Percentiles rank a stretch among this genome's conserved stretches.
Conservation (phyloP, 2,797 vertebrate species). For the Xenops minutus region DNA sequence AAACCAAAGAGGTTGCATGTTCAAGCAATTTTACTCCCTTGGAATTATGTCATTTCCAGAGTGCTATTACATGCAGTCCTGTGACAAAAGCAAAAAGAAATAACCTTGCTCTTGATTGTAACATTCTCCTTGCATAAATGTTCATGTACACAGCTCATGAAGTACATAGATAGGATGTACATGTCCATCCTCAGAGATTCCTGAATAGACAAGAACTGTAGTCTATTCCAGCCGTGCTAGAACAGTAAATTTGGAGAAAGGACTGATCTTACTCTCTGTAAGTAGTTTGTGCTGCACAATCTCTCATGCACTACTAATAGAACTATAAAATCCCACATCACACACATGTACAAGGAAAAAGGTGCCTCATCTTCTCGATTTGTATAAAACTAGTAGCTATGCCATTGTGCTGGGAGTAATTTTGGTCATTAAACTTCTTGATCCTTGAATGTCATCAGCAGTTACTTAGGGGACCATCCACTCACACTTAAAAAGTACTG, state of each 20-base stretch:
- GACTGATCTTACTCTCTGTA: not conserved
- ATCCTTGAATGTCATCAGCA: constrained; percentile 65
- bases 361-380: not conserved
- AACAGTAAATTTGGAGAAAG: not conserved
- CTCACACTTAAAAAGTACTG: constrained; percentile 54
- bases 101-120: not conserved
- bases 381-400: constrained; percentile 19
- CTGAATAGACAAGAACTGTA: not conserved
- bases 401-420: constrained; percentile 6
- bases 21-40: constrained; percentile 7
- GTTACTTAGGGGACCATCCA: constrained; percentile 46
- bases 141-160: not conserved
- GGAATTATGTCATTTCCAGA: not conserved
- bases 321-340: constrained; percentile 15
- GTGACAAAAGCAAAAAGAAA: not conserved
- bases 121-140: not conserved
- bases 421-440: constrained; percentile 66
- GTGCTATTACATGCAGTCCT: not conserved
- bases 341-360: not conserved
- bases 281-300: not conserved
- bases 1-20: not conserved
- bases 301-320: not conserved
- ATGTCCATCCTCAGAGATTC: not conserved
- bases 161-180: not conserved
- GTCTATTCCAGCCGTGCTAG: not conserved